Conservation (phyloP, 2,113 vertebrate genomes). For the Tachuris rubrigastra region DNA sequence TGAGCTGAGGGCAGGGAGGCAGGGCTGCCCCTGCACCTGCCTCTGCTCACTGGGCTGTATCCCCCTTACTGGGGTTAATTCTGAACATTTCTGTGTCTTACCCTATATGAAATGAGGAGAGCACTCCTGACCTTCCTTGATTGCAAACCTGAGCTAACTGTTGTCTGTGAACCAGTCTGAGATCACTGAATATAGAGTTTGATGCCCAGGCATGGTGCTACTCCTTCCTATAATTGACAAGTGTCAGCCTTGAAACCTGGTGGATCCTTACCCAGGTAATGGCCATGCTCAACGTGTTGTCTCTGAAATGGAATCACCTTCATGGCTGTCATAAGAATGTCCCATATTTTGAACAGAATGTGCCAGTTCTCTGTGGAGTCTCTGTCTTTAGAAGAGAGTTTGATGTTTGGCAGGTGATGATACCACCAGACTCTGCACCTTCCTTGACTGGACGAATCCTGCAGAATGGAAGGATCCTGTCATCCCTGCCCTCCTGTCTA, state of each 20-base stretch:
- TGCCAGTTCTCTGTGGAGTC: background rate
- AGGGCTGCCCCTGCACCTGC: background rate
- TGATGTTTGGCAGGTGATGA: background rate
- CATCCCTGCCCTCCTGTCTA: background rate
- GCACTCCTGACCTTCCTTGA: background rate
- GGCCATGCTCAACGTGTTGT: accelerated
- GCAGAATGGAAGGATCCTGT: background rate
- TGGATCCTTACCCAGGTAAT: background rate
- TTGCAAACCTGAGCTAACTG: background rate
- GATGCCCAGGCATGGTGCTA: background rate
- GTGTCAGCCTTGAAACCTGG: background rate
- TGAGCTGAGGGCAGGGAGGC: background rate
- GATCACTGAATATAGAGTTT: background rate
- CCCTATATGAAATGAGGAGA: background rate
- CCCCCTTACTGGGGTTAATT: background rate
- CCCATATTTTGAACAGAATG: background rate
- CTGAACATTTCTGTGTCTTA: background rate
- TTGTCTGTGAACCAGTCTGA: background rate
- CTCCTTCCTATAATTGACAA: background rate
- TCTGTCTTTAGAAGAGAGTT: background rate
- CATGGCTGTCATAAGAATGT: background rate
- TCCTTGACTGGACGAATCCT: background rate
- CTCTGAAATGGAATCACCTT: background rate
- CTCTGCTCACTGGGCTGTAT: background rate
- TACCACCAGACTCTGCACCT: background rate